Base-by-base conservation (phyloP, 2,888 invertebrate species). In the Agriopis aurantiaria region DNA sequence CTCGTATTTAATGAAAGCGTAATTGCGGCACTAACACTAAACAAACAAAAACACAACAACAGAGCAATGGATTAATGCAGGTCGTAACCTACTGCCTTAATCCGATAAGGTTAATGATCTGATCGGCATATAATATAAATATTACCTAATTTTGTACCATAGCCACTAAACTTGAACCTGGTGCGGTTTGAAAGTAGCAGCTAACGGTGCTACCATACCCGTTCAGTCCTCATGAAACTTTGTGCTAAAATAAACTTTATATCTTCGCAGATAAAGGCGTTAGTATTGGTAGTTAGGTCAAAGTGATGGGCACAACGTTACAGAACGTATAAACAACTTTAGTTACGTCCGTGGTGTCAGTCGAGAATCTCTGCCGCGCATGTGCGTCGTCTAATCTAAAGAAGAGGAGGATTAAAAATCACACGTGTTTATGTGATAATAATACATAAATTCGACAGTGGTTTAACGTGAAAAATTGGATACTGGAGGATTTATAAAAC, bases 291-390 rank as follows among this genome's bases (percentile, higher is more conserved):
- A 41, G 51, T 8, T 68, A 55, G 59, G 60, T 51, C 55, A 69
- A 69, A 67, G 75, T 71, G 74, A 70, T 71, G 68, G 69, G 67
- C 65, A 58, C 71, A 71, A 69, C 69, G 68, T 71, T 67, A 70
- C 60, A 60, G 73, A 65, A 74, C 72, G 77, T 78, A 78, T 77
- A 78, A 74, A 75, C 78, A 73, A 75, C 73, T 74, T 77, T 76
- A 72, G 74, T 68, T 64, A 71, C 70, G 72, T 56, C 61, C 59
- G 53, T 57, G 58, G 66, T 65, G 75, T 69, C 78, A 78, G 78
- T 78, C 75, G 76, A 65, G 73, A 63, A 71, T 73, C 75, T 75
- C 70, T 72, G 33, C 68, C 66, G 70, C 60, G 73, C 52, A 70
- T 74, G 73, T 73, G 52, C 53, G 52, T 73, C 68, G 51, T 73